A percentile compares a stretch with the other conserved stretches of the same genome.
phyloP scores from a whole-genome alignment of 1,140 invertebrate genomes.

The Acyrthosiphon pisum region DNA sequence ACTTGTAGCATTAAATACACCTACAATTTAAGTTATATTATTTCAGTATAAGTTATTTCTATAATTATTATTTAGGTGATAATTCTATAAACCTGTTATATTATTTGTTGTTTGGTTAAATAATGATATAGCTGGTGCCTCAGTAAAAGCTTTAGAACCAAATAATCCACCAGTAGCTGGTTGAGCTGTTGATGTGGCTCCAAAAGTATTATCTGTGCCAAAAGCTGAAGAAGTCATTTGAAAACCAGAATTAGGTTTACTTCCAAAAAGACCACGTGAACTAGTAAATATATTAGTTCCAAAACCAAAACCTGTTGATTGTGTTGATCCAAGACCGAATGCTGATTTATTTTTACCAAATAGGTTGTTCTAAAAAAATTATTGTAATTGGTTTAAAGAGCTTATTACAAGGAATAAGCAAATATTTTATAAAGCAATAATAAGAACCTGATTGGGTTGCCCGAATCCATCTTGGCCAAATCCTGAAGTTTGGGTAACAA shows the following conservation, averaged over 20 bases:
- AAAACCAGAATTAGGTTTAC: conserved; percentile 64
- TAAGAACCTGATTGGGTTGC: conserved; percentile 56
- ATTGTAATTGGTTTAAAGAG: conserved; percentile 57
- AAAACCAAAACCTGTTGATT: conserved; percentile 59
- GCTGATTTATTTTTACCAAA: conserved; percentile 66
- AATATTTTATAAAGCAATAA: neutral
- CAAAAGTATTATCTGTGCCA: conserved; percentile 67
- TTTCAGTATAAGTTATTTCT: neutral
- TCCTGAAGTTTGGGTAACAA: conserved; percentile 63
- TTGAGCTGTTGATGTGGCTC: conserved; percentile 63
- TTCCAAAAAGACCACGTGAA: conserved; percentile 62
- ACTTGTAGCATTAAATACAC: conserved; percentile 63
- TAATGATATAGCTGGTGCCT: conserved; percentile 38
- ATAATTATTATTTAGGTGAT: neutral
- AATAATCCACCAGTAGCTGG: conserved; percentile 66
- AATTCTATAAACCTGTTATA: conserved; percentile 30
- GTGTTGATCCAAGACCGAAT: conserved; percentile 64
- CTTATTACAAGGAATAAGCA: neutral
- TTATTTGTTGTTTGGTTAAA: conserved; percentile 42
- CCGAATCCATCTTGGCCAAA: conserved; percentile 64
- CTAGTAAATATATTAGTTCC: conserved; percentile 61
- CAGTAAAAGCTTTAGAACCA: conserved; percentile 63
- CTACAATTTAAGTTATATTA: neutral
- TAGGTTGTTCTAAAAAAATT: conserved; percentile 63
- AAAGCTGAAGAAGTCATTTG: conserved; percentile 66